Conservation (phyloP, 2,797 vertebrate genomes). For the Spinibarbus caldwelli region DNA sequence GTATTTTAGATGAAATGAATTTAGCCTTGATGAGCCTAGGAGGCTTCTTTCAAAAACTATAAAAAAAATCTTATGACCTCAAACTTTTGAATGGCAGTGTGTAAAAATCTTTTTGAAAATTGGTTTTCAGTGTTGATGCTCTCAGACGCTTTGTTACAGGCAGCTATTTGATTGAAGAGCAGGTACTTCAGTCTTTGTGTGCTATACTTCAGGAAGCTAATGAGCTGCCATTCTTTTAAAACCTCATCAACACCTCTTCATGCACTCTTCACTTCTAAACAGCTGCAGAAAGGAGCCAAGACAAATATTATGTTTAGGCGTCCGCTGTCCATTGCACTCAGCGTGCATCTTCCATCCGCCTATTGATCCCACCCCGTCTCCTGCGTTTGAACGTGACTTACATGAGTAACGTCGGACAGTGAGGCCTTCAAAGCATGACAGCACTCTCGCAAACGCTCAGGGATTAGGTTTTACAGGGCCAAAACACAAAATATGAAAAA, state of each 20-base stretch:
- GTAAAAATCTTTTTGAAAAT: slow-evolving; percentile 9
- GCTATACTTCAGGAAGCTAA: slow-evolving; percentile 50
- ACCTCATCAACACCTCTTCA: slow-evolving; percentile 50
- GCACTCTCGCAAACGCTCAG: slow-evolving; percentile 19
- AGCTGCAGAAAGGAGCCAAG: slow-evolving; percentile 6
- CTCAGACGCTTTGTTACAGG: slow-evolving; percentile 4
- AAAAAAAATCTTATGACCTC: not conserved
- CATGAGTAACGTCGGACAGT: slow-evolving; percentile 7
- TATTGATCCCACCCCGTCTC: slow-evolving; percentile 40
- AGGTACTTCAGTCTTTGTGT: slow-evolving; percentile 39
- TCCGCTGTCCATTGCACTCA: not conserved
- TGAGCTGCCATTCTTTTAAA: slow-evolving; percentile 53
- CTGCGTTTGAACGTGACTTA: slow-evolving; percentile 31
- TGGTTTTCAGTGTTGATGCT: slow-evolving; percentile 9
- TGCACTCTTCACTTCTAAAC: slow-evolving; percentile 40
- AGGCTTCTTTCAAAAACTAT: not conserved
- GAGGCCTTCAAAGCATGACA: slow-evolving; percentile 50
- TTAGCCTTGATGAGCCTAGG: not conserved
- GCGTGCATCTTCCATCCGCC: not conserved
- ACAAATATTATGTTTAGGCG: slow-evolving; percentile 42
- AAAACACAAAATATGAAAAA: slow-evolving; percentile 56
- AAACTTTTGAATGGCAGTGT: not conserved
- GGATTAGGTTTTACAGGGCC: slow-evolving; percentile 43
- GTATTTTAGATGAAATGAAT: not conserved
- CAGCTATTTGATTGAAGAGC: slow-evolving; percentile 53